A percentile compares a stretch with the other conserved stretches of the same genome.
Evolutionary conservation across 2,888 invertebrate genomes (phyloP).

Genomic region (Embidobia sp.): DNA sequence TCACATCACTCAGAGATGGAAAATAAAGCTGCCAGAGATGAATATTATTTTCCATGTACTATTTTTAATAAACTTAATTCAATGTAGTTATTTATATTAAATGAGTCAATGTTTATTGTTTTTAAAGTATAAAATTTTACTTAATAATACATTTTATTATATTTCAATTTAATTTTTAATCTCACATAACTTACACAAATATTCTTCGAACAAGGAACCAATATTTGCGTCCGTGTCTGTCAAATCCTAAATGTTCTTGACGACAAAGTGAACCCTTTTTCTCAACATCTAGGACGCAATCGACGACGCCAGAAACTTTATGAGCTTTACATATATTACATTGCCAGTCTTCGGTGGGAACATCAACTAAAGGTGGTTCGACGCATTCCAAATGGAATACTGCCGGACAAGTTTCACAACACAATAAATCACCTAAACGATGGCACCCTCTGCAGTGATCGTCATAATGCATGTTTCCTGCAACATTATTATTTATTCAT

Average conservation of each 20-base stretch:
- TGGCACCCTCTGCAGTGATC: conserved; percentile 96
- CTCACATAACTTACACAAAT: conserved; percentile 89
- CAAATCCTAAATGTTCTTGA: conserved; percentile 96
- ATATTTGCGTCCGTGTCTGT: conserved; percentile 97
- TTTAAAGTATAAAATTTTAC: too few relatives aligned
- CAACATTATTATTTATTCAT: conserved; percentile 6
- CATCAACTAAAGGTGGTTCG: conserved; percentile 95
- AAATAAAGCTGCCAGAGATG: too few relatives aligned
- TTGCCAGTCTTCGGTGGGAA: conserved; percentile 98
- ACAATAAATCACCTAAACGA: conserved; percentile 95
- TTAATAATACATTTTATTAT: too few relatives aligned
- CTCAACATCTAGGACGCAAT: conserved; percentile 95
- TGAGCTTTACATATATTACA: conserved; percentile 97
- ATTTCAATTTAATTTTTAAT: conserved; percentile 4
- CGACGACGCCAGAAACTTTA: conserved; percentile 94
- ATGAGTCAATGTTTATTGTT: too few relatives aligned
- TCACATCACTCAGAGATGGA: too few relatives aligned
- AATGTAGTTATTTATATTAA: too few relatives aligned
- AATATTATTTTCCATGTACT: too few relatives aligned
- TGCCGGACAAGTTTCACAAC: conserved; percentile 99
- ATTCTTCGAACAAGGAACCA: conserved; percentile 97
- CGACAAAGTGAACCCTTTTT: conserved; percentile 95
- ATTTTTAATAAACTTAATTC: too few relatives aligned
- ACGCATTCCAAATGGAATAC: conserved; percentile 98
- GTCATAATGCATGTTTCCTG: conserved; percentile 93